Evolutionary conservation across 2,797 vertebrate species (phyloP), one percentile per base, ranked within the genome.

Genomic region (Alauda arvensis): DNA sequence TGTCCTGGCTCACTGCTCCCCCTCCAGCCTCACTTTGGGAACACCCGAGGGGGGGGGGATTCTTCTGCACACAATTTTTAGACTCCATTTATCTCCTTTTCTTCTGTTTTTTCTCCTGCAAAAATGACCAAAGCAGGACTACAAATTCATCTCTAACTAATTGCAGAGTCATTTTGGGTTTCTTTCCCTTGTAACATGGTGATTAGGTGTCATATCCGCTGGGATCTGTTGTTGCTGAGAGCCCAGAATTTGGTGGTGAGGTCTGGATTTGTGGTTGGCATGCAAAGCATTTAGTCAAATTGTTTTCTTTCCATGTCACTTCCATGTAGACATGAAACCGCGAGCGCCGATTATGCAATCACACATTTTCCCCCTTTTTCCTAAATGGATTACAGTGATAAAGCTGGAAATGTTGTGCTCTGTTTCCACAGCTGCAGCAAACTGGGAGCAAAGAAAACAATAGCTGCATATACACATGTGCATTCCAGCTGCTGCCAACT

Each of bases 391-490:
- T 69, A 25, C 61, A 14, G 68, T n/a, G 68, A 79, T 91, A 68
- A 85, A 84, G 69, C 69, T 93, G 80, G 83, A 86, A 91, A 55
- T 1, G 0, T 7, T 29, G 53, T 49, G 59, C 71, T 89, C 63
- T 68, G 33, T 93, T 89, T 91, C 83, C 82, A 83, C 91, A 94
- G 87, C 88, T 93, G 88, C 84, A 61, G 55, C 14, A 9, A 57
- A 40, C 79, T 28, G 40, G 45, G 71, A 81, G 85, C 87, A 86
- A 74, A 63, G 77, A 29, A 83, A 93, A 85, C 76, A 94, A 93
- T 88, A 77, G 74, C 62, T 57, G 37, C 63, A 23, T 18, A 15
- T 8, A 28, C 60, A 81, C 91, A 91, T 77, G 31, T 94, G 92
- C 59, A 26, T 87, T 87, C 88, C 93, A 95, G 89, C 82, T 95